Conservation (phyloP, 2,888 invertebrate genomes). For the Dryococelus australis region DNA sequence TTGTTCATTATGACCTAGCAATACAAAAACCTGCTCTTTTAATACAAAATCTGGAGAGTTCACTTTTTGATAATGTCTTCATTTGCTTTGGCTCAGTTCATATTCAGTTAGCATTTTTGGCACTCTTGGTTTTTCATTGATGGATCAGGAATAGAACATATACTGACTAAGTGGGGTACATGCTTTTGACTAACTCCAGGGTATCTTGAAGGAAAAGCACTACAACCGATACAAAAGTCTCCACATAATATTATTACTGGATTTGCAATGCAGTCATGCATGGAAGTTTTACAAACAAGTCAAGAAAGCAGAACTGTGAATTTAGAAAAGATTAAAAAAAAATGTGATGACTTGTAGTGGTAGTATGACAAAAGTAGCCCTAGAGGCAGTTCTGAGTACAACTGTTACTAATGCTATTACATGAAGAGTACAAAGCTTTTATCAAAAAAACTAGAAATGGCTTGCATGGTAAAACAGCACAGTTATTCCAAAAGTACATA, state of each 20-base stretch:
- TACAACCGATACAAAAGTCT: neutral
- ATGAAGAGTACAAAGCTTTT: conserved; percentile 12
- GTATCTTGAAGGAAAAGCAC: neutral
- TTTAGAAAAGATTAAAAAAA: no score
- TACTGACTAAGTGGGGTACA: conserved; percentile 12
- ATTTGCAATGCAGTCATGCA: neutral
- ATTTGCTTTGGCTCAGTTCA: neutral
- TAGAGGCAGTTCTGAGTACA: no score
- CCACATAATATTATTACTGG: neutral
- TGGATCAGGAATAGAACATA: conserved; percentile 11
- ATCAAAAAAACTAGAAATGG: neutral
- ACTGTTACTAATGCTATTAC: neutral
- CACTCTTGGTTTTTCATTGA: conserved; percentile 19
- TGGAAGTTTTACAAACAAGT: neutral
- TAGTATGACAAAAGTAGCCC: neutral
- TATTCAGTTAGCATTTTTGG: neutral
- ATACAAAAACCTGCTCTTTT: no score
- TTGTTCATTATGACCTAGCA: no score
- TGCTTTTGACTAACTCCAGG: neutral
- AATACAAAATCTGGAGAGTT: no score
- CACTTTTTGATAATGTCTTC: no score
- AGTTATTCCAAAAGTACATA: no score
- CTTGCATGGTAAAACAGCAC: conserved; percentile 13
- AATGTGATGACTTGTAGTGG: no score
- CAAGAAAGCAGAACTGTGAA: no score